Evolutionary conservation across 2,113 vertebrate genomes (phyloP), one percentile per base, ranked within the genome.

Genomic region (Ascaphus truei): DNA sequence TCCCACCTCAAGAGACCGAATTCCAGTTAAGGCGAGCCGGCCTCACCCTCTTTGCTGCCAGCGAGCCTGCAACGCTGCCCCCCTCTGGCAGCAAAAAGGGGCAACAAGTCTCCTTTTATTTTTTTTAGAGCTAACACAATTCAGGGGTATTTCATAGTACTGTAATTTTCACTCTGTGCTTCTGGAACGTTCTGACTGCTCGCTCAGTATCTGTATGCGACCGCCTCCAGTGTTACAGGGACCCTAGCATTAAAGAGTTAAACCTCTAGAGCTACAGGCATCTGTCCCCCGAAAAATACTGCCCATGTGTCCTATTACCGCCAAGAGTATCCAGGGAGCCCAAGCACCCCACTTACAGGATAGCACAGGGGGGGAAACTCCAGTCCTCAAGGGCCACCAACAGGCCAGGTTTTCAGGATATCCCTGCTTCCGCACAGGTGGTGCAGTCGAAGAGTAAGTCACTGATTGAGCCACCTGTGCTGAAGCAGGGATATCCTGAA

Each of bases 21-120:
- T 74, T 84, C 88, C 43, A 90, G 50, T 82, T 94, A 75, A 91
- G 16, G 27, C 18, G 10, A 29, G 31, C 7, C 33, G n/a, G 30
- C 8, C 29, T 27, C 41, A 13, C 27, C 1, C 16, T 22, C 16
- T 18, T 47, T 1, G 15, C 11, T 43, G 39, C 31, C 31, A 33
- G 11, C n/a, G 31, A 33, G 31, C 11, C 5, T 47, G 20, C 20
- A 18, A 7, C 6, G n/a, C n/a, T n/a, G n/a, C n/a, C n/a, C n/a
- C n/a, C n/a, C n/a, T n/a, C n/a, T n/a, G n/a, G n/a, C n/a, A n/a
- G n/a, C n/a, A n/a, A n/a, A n/a, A n/a, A n/a, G n/a, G n/a, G n/a
- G n/a, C n/a, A n/a, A n/a, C n/a, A n/a, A n/a, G n/a, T n/a, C n/a
- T n/a, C n/a, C n/a, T n/a, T n/a, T 4, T 47, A 22, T 22, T 2